A percentile compares a stretch with the other conserved stretches of the same genome.
phyloP scores from a whole-genome alignment of 2,888 invertebrate species.

The Phragmatobia fuliginosa region DNA sequence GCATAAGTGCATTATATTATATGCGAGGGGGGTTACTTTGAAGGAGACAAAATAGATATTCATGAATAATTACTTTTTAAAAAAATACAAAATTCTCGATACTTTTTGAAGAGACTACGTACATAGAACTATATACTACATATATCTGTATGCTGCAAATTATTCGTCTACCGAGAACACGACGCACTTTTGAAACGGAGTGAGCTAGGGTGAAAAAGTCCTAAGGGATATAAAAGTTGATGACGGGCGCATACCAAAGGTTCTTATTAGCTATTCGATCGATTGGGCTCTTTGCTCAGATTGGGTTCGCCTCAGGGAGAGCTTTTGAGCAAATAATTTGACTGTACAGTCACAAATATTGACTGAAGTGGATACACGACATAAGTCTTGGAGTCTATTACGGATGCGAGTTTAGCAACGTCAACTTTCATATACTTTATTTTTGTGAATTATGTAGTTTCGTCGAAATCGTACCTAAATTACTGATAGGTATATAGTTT shows the following conservation, averaged over 20 bases:
- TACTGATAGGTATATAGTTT: background rate
- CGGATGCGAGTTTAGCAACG: background rate
- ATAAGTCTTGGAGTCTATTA: background rate
- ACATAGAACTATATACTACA: too few relatives aligned
- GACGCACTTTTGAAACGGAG: background rate
- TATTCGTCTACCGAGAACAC: background rate
- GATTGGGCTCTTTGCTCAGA: background rate
- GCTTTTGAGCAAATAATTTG: background rate
- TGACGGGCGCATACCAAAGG: slow-evolving; percentile 14
- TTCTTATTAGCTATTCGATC: slow-evolving; percentile 15
- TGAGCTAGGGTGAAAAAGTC: slow-evolving; percentile 17
- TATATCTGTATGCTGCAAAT: too few relatives aligned
- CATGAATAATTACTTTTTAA: too few relatives aligned
- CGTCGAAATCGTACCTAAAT: background rate
- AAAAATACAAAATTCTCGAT: too few relatives aligned
- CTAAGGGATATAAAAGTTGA: slow-evolving; percentile 18
- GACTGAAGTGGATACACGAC: background rate
- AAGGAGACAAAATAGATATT: too few relatives aligned
- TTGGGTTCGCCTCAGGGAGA: slow-evolving; percentile 2
- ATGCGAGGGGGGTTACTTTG: too few relatives aligned
- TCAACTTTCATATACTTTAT: background rate
- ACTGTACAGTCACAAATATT: slow-evolving; percentile 1
- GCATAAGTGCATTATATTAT: too few relatives aligned
- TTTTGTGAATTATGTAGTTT: background rate
- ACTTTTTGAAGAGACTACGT: background rate